Evolutionary conservation across 2,797 vertebrate genomes (phyloP).

Genomic region (Arvicola amphibius): DNA sequence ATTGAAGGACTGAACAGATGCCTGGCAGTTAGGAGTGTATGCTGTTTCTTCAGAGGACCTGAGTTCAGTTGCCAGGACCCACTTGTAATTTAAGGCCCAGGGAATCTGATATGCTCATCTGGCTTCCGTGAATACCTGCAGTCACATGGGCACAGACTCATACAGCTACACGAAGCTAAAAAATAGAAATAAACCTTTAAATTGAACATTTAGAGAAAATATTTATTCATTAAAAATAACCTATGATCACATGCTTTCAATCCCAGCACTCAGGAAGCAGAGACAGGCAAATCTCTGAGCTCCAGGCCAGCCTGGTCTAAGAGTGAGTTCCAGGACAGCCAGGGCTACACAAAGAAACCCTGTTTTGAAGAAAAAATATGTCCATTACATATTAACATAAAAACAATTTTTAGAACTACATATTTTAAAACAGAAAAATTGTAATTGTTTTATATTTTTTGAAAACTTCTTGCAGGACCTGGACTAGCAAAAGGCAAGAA

Average conservation of each 20-base stretch:
- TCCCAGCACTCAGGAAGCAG: not conserved
- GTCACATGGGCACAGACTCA: not conserved
- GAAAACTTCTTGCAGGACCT: not conserved
- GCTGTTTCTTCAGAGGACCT: not conserved
- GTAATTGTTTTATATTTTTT: not conserved
- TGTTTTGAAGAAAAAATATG: not conserved
- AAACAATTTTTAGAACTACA: not conserved
- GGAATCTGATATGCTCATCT: not conserved
- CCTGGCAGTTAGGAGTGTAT: not conserved
- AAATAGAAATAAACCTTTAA: not conserved
- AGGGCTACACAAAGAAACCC: not conserved
- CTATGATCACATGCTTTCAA: not conserved
- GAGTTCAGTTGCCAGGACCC: not conserved
- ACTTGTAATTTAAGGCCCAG: not conserved
- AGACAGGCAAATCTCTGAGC: not conserved
- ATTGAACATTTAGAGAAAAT: not conserved
- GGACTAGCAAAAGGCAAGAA: not conserved
- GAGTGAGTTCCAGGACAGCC: not conserved
- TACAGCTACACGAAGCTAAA: not conserved
- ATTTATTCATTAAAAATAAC: not conserved
- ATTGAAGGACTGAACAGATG: not conserved
- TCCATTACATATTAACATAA: not conserved
- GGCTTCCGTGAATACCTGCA: not conserved
- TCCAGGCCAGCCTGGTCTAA: not conserved
- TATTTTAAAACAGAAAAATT: not conserved